Base-by-base conservation (phyloP, 1,140 invertebrate genomes). In the Forficula auricularia region DNA sequence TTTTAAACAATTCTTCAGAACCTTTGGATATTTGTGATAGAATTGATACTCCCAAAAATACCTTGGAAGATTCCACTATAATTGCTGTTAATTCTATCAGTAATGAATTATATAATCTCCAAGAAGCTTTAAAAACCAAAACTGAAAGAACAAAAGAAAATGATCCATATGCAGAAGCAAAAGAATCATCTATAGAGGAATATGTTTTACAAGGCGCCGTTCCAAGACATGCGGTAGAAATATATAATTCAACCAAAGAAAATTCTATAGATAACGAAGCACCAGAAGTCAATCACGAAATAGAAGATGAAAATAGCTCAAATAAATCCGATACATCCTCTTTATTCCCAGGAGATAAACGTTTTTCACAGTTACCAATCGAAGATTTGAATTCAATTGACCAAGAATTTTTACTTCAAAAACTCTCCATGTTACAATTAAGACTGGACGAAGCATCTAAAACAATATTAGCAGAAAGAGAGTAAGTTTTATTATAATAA, bases 401-500 rank as follows among this genome's bases (percentile, higher is more conserved):
- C 38, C 68, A 75, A 38, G 77, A 80, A 46, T 67, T 66, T 52
- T 54, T 71, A 3, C 56, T 71, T 43, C 75, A 82, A 50, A 76
- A 79, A 57, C 57, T 79, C 45, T 72, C 74, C 0, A 71, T 77
- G 63, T 56, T 82, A 22, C 75, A 81, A 56, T 57, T 79, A 39
- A 65, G 74, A 50, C 55, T 84, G 4, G 80, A 85, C 42, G 81
- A 84, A 59, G 70, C 78, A 4, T 72, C 76, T 19, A 82, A 82
- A 61, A 78, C 76, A 0, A 62, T 85, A 22, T 70, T 69, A 49
- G 66, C 66, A 6, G 79, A 82, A 61, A 65, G 73, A 66, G 77
- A 82, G 78, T 81, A 60, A 70, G 70, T 63, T 38, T 19, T 18
- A 2, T 19, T 12, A 6, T 47, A 38, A 35, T 42, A n/a, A n/a